Base-by-base conservation (phyloP, 2,113 vertebrate species). In the Phodopus roborovskii region DNA sequence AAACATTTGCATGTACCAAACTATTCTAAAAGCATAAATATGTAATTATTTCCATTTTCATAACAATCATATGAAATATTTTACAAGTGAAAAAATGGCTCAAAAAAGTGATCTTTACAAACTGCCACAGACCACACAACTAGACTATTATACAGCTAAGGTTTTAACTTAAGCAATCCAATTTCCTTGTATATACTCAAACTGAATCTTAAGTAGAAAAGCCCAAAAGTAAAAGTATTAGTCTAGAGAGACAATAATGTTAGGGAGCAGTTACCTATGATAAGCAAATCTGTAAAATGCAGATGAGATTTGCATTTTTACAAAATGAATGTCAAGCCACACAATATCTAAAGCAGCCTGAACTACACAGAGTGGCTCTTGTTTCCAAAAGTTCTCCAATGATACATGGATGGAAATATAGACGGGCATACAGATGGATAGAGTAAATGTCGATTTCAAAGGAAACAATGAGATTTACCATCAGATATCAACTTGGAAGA, bases 31-130 rank as follows among this genome's bases (percentile, higher is more conserved):
- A 93, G 90, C 36, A 73, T 62, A 53, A 77, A 94, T 64, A 93
- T 79, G 79, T 92, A 77, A 60, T 73, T 73, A 22, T 82, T 96
- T 95, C 39, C 79, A 95, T 90, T 83, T 36, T 88, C 62, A 91
- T 70, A 22, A 48, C 58, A 90, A 60, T 24, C 79, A 39, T 56
- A 48, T 71, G 39, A 58, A 36, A 58, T 60, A 78, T 91, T 91
- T 62, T 91, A 39, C 36, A 95, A 64, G 50, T 87, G 15, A 62
- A 70, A 10, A 96, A 90, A 87, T 45, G 9, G 50, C 20, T 78
- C 15, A 78, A 1, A 45, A 71, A 3, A 56, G 68, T 16, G 84
- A 45, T 60, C 11, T 83, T 62, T 15, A n/a, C 16, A 36, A 68
- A 17, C 58, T 53, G 56, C 26, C 50, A 87, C 33, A 58, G 45